Percentiles rank a stretch among this genome's conserved stretches.
Evolutionary conservation across 2,797 vertebrate genomes (phyloP).

Genomic region (Lerista edwardsae): DNA sequence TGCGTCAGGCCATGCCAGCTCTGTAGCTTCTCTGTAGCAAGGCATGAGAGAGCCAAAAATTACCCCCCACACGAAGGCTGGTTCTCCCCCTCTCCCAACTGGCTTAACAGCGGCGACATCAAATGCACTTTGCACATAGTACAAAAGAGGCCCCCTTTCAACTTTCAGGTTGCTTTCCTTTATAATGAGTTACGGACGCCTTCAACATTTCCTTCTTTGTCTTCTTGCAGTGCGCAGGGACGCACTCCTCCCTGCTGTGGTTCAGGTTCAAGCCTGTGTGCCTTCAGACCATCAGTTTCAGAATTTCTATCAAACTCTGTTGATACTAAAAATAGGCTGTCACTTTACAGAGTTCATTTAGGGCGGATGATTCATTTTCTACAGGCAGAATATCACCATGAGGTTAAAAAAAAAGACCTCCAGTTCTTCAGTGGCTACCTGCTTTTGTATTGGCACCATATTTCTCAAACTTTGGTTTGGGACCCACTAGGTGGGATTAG

Average conservation of each 20-base stretch:
- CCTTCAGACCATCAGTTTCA: not conserved
- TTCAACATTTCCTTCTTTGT: not conserved
- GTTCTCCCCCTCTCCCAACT: not conserved
- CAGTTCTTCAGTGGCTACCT: not conserved
- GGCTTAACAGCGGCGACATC: not conserved
- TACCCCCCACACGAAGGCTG: slow-evolving; percentile 49
- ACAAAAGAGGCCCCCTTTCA: not conserved
- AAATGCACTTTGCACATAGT: not conserved
- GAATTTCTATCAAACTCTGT: not conserved
- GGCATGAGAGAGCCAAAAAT: not conserved
- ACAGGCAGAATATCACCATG: not conserved
- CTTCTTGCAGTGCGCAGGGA: not conserved
- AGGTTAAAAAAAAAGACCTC: not conserved
- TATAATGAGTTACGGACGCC: not conserved
- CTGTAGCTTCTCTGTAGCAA: slow-evolving; percentile 22
- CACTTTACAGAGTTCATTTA: not conserved
- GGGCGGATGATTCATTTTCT: not conserved
- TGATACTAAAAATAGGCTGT: not conserved
- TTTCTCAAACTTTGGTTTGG: no score
- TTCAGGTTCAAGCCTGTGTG: not conserved
- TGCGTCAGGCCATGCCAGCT: not conserved
- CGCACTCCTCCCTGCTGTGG: not conserved
- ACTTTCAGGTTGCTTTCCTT: not conserved
- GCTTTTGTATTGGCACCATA: no score
- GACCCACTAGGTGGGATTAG: no score